These are phyloP conservation scores for Scalopus aquaticus DNA, from an alignment of 2,113 vertebrate genomes.

Conservation along the genomic window DNA sequence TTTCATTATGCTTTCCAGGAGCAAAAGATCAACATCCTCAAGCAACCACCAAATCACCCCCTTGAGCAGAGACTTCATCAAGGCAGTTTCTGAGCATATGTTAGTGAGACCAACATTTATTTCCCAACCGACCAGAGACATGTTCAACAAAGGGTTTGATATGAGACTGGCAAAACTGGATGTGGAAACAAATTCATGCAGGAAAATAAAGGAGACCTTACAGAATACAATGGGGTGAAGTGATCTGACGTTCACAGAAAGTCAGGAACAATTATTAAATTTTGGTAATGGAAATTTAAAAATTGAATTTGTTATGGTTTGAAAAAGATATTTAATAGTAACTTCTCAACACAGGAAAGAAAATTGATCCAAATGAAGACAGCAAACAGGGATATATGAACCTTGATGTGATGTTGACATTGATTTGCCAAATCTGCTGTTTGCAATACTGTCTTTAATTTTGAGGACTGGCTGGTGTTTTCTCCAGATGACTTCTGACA, in stretches of 20 bases:
- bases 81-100: background rate
- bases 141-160: constrained; percentile 22
- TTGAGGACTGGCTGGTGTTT: constrained; percentile 88
- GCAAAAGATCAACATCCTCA: background rate
- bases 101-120: background rate
- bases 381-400: constrained; percentile 90
- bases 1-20: background rate
- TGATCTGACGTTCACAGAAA: constrained; percentile 93
- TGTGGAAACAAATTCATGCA: constrained; percentile 69
- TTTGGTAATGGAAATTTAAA: constrained; percentile 92
- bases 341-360: constrained; percentile 92
- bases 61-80: background rate
- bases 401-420: constrained; percentile 91
- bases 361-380: constrained; percentile 92
- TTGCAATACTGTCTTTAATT: constrained; percentile 88
- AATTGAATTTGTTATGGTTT: constrained; percentile 93
- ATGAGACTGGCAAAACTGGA: background rate
- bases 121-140: background rate
- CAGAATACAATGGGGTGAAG: constrained; percentile 94
- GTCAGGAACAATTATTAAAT: constrained; percentile 94
- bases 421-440: constrained; percentile 89
- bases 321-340: constrained; percentile 93
- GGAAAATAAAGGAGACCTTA: constrained; percentile 92
- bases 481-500: constrained; percentile 90
- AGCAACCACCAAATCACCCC: background rate